Base-by-base conservation (phyloP, 92 coral and sea anemone species). In the Hydrozoanthus gracilis region DNA sequence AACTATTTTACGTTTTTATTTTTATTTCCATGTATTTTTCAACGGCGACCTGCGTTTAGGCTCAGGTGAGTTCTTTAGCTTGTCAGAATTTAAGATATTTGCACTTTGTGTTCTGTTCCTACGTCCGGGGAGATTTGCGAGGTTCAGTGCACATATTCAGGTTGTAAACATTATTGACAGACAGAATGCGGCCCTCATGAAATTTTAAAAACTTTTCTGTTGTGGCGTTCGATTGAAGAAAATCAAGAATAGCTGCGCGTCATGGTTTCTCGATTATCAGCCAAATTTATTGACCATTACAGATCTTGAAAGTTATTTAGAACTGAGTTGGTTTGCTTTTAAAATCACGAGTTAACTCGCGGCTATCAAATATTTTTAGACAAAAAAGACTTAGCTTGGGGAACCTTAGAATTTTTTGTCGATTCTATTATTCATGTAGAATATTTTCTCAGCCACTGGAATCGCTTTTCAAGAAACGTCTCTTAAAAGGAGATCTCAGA, bases 111-210 rank as follows among this genome's bases (percentile, higher is more conserved):
- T 62, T 48, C 35, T 70, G 8, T 49, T 80, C 49, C 44, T 47
- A 47, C 48, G 7, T 54, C 17, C 50, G 15, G 60, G 74, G 85
- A 80, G 74, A 65, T 80, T 67, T 80, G 20, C 74, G 6, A 48
- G 74, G 27, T 61, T 55, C n/a, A 27, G 58, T 65, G 18, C 65
- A 55, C 83, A 78, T 11, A 15, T 14, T 48, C 66, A 47, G 74
- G 74, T 47, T 65, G 98, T 95, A 95, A 95, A 95, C 95, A 95
- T 45, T 86, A 86, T 83, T 91, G 96, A 92, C 96, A 94, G 65
- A 84, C 85, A 86, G 71, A 83, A 85, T 88, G 84, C 73, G 89
- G 92, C 78, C 88, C 96, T 95, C 91, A 95, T 95, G 95, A 87
- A 95, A 93, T 88, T 95, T 95, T 95, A 87, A 95, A 88, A 78